Base-by-base conservation (phyloP, 2,888 invertebrate species). In the Stenodema calcarata region DNA sequence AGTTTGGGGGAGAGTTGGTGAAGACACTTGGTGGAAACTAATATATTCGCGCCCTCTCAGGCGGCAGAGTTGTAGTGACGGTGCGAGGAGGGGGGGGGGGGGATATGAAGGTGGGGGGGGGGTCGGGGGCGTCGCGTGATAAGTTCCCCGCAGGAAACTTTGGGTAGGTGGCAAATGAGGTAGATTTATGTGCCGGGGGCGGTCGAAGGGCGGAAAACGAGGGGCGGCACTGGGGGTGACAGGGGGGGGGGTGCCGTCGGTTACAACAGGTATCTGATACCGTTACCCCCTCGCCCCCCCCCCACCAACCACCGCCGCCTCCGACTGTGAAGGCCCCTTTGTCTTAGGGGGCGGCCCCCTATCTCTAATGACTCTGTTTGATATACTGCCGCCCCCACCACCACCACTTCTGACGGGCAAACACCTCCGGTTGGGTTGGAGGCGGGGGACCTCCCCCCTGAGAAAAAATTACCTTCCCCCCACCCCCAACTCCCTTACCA, bases 131-230 rank as follows among this genome's bases (percentile, higher is more conserved):
- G 62, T 82, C 82, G 82, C 70, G 82, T 82, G 82, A 82, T 82
- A 82, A 82, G 82, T 82, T 69, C 82, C 42, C 82, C 82, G 28
- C 84, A 73, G 73, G 84, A 84, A 84, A 84, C 84, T 73, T 84
- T 84, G 50, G 84, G 84, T 84, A 86, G 86, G 86, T 86, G 86
- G 86, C 86, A 86, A 86, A 86, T 86, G 86, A 86, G 86, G 86
- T 86, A 86, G 86, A 86, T 86, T 86, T 86, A 86, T 86, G 75
- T 35, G 76, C 69, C 73, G 1, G 47, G 2, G 2, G 35, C 7
- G 35, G 35, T n/a, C n/a, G n/a, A n/a, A n/a, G n/a, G n/a, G n/a
- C n/a, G n/a, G n/a, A n/a, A n/a, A n/a, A n/a, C 54, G 54, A 30
- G 44, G 35, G 42, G 83, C 47, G 47, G 81, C 28, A 54, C 27